These are phyloP conservation scores for Himalopsyche tibetana DNA, from an alignment of 2,888 invertebrate genomes.

Conservation along the genomic window DNA sequence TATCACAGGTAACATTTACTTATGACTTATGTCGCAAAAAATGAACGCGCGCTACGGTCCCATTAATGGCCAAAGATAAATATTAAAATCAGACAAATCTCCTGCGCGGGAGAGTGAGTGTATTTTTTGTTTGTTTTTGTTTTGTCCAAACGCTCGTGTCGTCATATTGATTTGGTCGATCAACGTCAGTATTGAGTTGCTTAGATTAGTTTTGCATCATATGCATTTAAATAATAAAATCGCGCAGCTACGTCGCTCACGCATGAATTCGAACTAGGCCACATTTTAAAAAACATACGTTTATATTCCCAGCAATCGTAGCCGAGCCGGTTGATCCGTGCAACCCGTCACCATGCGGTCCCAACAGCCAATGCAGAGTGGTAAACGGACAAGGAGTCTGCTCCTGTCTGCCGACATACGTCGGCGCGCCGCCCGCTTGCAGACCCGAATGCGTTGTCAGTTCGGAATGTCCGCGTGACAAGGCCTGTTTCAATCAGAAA, in stretches of 20 bases:
- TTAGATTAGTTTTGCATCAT: no score
- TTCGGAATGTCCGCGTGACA: slow-evolving; percentile 82
- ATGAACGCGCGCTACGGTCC: no score
- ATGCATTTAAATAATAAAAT: no score
- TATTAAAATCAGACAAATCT: not conserved
- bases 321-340: slow-evolving; percentile 81
- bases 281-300: slow-evolving; percentile 70
- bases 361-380: slow-evolving; percentile 87
- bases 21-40: no score
- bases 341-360: slow-evolving; percentile 87
- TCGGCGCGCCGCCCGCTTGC: slow-evolving; percentile 85
- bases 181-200: not conserved
- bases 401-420: slow-evolving; percentile 81
- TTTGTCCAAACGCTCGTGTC: not conserved
- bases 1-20: no score
- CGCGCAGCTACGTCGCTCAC: no score
- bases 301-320: slow-evolving; percentile 84
- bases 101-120: slow-evolving; percentile 24
- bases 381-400: slow-evolving; percentile 84
- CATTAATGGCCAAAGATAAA: no score
- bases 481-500: slow-evolving; percentile 82
- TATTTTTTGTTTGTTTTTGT: not conserved
- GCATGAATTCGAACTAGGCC: no score
- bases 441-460: slow-evolving; percentile 85
- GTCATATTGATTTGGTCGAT: slow-evolving; percentile 44